A percentile compares a stretch with the other conserved stretches of the same genome.
phyloP scores from a whole-genome alignment of 2,113 vertebrate genomes.

The Corydoras sp. region DNA sequence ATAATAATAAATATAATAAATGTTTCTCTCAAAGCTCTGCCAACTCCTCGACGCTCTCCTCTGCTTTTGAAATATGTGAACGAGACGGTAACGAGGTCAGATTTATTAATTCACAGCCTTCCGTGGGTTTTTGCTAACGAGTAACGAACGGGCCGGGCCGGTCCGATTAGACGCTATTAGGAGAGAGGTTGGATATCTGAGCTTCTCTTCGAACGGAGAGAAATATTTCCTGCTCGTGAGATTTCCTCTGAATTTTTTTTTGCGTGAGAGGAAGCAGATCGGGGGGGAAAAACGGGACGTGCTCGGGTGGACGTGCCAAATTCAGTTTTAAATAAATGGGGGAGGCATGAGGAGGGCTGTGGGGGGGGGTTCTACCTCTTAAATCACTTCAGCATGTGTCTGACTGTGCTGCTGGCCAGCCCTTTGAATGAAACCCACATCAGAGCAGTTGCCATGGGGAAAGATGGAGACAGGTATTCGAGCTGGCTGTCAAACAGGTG shows the following conservation, averaged over 20 bases:
- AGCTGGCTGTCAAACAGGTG: constrained; percentile 28
- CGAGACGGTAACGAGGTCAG: too few species aligned
- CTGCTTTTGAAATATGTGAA: too few species aligned
- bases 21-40: too few species aligned
- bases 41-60: too few species aligned
- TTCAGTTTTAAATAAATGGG: constrained; percentile 23
- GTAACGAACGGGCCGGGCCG: too few species aligned
- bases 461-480: constrained; percentile 15
- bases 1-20: too few species aligned
- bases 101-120: too few species aligned
- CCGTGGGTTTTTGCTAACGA: too few species aligned
- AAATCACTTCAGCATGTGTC: constrained; percentile 34
- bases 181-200: too few species aligned
- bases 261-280: constrained; percentile 11
- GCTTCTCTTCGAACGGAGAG: not conserved
- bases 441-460: constrained; percentile 25
- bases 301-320: constrained; percentile 19
- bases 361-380: constrained; percentile 6
- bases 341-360: constrained; percentile 12
- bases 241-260: not conserved
- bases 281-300: constrained; percentile 10
- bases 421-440: constrained; percentile 26
- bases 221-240: not conserved
- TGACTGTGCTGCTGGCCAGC: constrained; percentile 12
- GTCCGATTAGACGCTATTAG: too few species aligned